Evolutionary conservation across 2,888 invertebrate species (phyloP).

Genomic region (Chorisops tibialis): DNA sequence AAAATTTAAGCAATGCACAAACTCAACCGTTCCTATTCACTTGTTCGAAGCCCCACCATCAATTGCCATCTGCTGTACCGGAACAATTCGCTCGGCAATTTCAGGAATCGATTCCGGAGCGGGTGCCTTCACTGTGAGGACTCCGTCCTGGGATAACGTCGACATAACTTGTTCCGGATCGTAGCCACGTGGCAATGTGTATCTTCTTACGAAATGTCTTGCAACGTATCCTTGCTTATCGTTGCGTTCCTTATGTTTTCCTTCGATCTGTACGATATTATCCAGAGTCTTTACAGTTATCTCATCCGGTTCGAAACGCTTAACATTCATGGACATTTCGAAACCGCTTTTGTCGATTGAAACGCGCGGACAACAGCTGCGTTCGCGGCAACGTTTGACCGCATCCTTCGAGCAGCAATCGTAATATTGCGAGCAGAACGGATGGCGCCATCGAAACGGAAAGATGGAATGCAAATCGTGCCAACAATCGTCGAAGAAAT

Average conservation of each 20-base stretch:
- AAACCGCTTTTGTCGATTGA: constrained; percentile 63
- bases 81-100: constrained; percentile 8
- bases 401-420: neutral
- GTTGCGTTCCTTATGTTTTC: constrained; percentile 67
- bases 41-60: no score
- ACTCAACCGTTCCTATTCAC: no score
- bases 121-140: constrained; percentile 71
- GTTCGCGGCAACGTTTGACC: neutral
- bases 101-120: constrained; percentile 41
- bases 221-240: constrained; percentile 74
- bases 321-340: constrained; percentile 66
- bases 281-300: constrained; percentile 67
- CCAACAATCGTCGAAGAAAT: constrained; percentile 1
- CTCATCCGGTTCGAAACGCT: constrained; percentile 68
- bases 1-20: no score
- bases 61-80: neutral
- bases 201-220: constrained; percentile 72
- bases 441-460: neutral
- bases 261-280: constrained; percentile 64
- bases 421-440: neutral
- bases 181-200: constrained; percentile 64
- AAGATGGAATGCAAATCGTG: neutral
- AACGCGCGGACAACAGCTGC: constrained; percentile 8
- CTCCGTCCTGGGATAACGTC: constrained; percentile 75
- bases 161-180: constrained; percentile 71